Conservation (phyloP, 2,797 vertebrate genomes). For the Manis crassicaudata region DNA sequence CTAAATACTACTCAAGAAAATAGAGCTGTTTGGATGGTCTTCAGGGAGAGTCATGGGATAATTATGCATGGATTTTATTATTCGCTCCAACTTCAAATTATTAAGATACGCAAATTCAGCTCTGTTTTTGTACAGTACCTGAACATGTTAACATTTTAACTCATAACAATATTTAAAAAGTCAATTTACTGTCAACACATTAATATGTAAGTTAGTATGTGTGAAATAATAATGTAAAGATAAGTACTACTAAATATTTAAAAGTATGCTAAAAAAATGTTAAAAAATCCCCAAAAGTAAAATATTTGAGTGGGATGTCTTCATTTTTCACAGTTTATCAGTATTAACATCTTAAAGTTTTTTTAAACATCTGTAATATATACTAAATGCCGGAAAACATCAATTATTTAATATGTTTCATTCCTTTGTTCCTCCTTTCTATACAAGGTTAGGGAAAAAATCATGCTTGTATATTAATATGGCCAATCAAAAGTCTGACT, state of each 20-base stretch:
- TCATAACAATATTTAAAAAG: neutral
- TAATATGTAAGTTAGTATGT: neutral
- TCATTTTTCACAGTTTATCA: neutral
- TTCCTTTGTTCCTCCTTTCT: neutral
- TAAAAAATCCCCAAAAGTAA: neutral
- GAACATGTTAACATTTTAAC: neutral
- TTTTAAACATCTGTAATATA: neutral
- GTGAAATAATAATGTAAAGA: neutral
- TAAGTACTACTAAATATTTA: neutral
- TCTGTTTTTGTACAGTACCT: neutral
- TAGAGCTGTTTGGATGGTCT: neutral
- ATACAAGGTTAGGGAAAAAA: neutral
- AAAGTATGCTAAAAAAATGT: neutral
- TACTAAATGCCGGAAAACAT: neutral
- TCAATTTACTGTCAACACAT: neutral
- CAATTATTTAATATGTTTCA: neutral
- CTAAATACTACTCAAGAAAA: neutral
- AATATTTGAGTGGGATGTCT: neutral
- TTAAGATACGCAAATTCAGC: neutral
- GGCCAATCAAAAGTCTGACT: neutral
- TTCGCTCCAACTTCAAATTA: neutral
- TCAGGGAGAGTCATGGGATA: neutral
- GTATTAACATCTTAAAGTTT: neutral
- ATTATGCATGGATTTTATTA: neutral
- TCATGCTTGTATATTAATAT: neutral